phyloP scores from a whole-genome alignment of 2,888 invertebrate genomes.

The Agriopis marginaria region DNA sequence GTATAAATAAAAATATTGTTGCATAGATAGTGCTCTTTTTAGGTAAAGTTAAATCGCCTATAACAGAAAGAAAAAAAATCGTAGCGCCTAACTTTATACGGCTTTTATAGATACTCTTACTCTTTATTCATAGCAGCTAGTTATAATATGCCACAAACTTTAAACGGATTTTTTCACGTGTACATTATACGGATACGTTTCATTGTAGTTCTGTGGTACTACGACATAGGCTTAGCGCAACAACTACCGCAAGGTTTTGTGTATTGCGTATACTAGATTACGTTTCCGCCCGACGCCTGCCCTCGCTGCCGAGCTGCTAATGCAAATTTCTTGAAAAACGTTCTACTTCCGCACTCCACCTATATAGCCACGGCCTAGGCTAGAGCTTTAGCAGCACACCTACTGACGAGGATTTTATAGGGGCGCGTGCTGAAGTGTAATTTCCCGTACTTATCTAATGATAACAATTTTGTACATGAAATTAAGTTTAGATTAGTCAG shows the following conservation, averaged over 20 bases:
- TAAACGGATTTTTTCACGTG: no score
- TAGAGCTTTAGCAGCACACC: slow-evolving; percentile 26
- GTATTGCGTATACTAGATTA: slow-evolving; percentile 50
- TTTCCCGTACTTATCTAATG: slow-evolving; percentile 35
- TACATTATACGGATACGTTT: no score
- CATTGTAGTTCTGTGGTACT: background rate
- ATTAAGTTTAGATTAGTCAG: slow-evolving; percentile 15
- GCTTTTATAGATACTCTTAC: background rate
- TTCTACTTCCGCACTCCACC: slow-evolving; percentile 53
- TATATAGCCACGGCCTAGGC: slow-evolving; percentile 19
- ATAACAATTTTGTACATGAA: slow-evolving; percentile 23
- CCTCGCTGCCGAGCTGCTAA: slow-evolving; percentile 54
- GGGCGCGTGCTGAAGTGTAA: slow-evolving; percentile 36
- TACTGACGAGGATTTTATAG: slow-evolving; percentile 39
- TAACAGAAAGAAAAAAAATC: background rate
- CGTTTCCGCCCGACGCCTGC: slow-evolving; percentile 55
- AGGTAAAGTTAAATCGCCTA: no score
- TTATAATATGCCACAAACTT: no score
- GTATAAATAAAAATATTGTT: background rate
- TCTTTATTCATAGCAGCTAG: no score
- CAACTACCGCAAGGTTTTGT: slow-evolving; percentile 23
- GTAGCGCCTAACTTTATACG: background rate
- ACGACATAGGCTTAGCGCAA: slow-evolving; percentile 10
- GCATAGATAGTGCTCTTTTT: background rate
- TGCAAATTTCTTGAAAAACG: slow-evolving; percentile 68